Evolutionary conservation across 2,113 vertebrate genomes (phyloP), one percentile per base, ranked within the genome.

Genomic region (Oceanites oceanicus): DNA sequence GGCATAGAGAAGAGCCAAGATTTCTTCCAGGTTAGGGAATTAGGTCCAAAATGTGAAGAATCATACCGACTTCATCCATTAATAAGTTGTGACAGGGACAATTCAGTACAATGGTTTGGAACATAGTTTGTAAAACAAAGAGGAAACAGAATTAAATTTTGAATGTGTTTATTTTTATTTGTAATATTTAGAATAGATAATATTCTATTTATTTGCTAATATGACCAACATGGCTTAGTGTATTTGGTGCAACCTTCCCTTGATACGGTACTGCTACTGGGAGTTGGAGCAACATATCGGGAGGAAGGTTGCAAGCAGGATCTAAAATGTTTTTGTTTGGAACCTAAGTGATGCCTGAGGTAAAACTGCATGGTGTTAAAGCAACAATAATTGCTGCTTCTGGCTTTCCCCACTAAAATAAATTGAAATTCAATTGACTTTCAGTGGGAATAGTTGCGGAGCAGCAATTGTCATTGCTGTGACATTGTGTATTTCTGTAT

Each of bases 401-500:
- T 97, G 97, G 88, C 94, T 97, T 97, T 97, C 45, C 11, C 73
- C 72, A 82, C 36, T 93, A 94, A 96, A 98, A 96, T 73, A 96
- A 98, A 98, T 97, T 98, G 96, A 98, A 98, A 98, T 97, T 97
- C 97, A 96, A 96, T 98, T 96, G 97, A 92, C 90, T 97, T 97
- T 93, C 93, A 92, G 30, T 94, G 91, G 58, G 91, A 97, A 92
- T 95, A 97, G 93, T 80, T 94, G 88, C 94, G 81, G 75, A 96
- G 89, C 61, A 86, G 94, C 96, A 97, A 95, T 97, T 98, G 98
- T 97, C 97, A 96, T 97, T 98, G 97, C 93, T 96, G 55, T 96
- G 97, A 97, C 97, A 97, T 98, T 98, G 94, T 94, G 66, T 94
- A 27, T 91, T 97, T 96, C 84, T 96, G n/a, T 76, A 84, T 67